Evolutionary conservation across 2,797 vertebrate genomes (phyloP).

Genomic region (Zalophus californianus): DNA sequence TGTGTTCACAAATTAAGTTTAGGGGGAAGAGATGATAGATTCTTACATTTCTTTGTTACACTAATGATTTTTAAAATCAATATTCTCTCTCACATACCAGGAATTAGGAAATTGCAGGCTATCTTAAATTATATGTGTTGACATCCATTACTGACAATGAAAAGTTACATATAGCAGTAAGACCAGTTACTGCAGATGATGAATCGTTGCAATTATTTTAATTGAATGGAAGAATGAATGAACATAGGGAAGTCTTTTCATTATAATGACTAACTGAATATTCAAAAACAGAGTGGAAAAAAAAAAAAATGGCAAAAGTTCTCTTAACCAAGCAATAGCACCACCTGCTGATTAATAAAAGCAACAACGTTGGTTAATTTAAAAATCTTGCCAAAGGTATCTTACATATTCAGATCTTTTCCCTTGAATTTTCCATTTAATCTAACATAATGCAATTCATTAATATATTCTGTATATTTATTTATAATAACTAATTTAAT

Average conservation of each 20-base stretch:
- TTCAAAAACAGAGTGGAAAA: background rate
- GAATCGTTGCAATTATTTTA: slow-evolving; percentile 35
- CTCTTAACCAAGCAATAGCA: slow-evolving; percentile 64
- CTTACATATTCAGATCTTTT: background rate
- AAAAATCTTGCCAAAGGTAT: background rate
- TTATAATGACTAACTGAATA: slow-evolving; percentile 13
- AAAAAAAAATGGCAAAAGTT: slow-evolving; percentile 16
- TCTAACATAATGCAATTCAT: slow-evolving; percentile 32
- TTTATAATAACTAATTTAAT: background rate
- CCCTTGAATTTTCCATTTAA: slow-evolving; percentile 20
- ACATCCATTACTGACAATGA: background rate
- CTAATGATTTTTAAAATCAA: slow-evolving; percentile 23
- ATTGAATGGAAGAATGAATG: background rate
- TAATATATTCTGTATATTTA: background rate
- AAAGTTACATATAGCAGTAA: slow-evolving; percentile 28
- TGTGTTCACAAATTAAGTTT: slow-evolving; percentile 1
- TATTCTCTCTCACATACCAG: background rate
- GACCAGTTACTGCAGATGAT: background rate
- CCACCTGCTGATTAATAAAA: slow-evolving; percentile 77
- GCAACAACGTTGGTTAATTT: slow-evolving; percentile 27
- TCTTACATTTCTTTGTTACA: background rate
- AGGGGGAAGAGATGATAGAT: slow-evolving; percentile 25
- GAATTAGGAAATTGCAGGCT: slow-evolving; percentile 22
- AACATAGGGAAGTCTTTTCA: slow-evolving; percentile 12
- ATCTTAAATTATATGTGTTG: background rate